Evolutionary conservation across 1,140 invertebrate species (phyloP).

Genomic region (Drosophila obscura): DNA sequence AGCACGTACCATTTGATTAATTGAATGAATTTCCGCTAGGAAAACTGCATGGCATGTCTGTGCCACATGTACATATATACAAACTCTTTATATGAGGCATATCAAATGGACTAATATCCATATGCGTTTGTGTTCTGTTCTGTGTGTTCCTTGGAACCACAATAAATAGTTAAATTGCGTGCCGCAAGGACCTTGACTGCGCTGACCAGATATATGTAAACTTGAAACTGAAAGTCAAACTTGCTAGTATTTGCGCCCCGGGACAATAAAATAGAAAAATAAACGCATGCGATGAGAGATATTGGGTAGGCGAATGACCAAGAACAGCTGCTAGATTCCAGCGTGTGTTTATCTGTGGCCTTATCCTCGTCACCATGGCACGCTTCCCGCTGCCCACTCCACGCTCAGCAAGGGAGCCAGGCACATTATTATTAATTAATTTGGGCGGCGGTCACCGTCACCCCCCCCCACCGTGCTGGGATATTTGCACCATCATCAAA

Average conservation of each 20-base stretch:
- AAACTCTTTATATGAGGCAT: slow-evolving; percentile 4
- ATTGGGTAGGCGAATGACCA: slow-evolving; percentile 28
- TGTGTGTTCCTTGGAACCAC: slow-evolving; percentile 34
- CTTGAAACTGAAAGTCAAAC: slow-evolving; percentile 69
- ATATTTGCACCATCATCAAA: slow-evolving; percentile 33
- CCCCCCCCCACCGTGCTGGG: slow-evolving; percentile 35
- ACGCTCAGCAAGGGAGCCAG: not conserved
- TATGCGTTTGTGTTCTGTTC: too few relatives aligned
- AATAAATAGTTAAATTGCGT: slow-evolving; percentile 72
- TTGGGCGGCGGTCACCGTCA: slow-evolving; percentile 39
- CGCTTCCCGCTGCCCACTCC: slow-evolving; percentile 2
- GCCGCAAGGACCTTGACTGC: slow-evolving; percentile 67
- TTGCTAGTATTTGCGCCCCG: slow-evolving; percentile 15
- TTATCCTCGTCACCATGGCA: slow-evolving; percentile 4
- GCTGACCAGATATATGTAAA: slow-evolving; percentile 60
- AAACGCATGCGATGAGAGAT: too few relatives aligned
- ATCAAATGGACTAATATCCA: slow-evolving; percentile 22
- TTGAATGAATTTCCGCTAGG: slow-evolving; percentile 14
- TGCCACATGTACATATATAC: slow-evolving; percentile 16
- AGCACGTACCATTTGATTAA: slow-evolving; percentile 28
- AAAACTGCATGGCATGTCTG: slow-evolving; percentile 9
- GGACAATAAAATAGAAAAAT: slow-evolving; percentile 50
- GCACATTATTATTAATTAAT: slow-evolving; percentile 81
- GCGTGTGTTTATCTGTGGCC: slow-evolving; percentile 41
- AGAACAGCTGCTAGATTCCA: slow-evolving; percentile 65